These are phyloP conservation scores for Onychostruthus taczanowskii DNA, from an alignment of 2,113 vertebrate species.

Conservation along the genomic window DNA sequence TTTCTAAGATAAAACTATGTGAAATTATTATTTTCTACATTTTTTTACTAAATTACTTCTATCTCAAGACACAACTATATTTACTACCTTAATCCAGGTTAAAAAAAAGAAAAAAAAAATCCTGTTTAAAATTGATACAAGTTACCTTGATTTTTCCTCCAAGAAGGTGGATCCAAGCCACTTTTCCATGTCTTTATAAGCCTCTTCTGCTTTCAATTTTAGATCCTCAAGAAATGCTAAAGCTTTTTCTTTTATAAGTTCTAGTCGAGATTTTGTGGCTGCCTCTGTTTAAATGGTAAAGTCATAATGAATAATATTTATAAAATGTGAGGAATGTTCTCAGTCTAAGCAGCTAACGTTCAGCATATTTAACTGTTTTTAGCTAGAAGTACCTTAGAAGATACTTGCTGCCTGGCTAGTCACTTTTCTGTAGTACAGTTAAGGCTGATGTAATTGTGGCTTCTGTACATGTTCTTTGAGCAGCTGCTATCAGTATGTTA, in stretches of 20 bases:
- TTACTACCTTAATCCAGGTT: background rate
- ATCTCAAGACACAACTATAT: background rate
- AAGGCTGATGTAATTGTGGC: background rate
- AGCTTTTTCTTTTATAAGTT: constrained; percentile 81
- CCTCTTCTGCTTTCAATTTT: constrained; percentile 69
- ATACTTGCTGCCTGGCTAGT: background rate
- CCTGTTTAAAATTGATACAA: background rate
- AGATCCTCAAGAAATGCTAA: constrained; percentile 73
- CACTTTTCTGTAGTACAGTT: background rate
- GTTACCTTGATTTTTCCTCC: constrained; percentile 86
- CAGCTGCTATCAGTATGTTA: background rate
- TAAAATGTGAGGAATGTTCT: background rate
- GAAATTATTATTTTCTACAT: background rate
- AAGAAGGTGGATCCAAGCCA: constrained; percentile 79
- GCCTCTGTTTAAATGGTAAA: constrained; percentile 71
- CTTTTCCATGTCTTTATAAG: constrained; percentile 78
- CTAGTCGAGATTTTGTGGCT: constrained; percentile 74
- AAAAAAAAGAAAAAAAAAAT: background rate
- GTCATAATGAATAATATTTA: background rate
- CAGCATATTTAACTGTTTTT: background rate
- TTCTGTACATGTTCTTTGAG: background rate
- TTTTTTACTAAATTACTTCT: background rate
- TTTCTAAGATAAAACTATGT: background rate
- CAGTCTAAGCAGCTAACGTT: background rate
- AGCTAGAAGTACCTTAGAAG: background rate